Evolutionary conservation across 2,113 vertebrate genomes (phyloP), one percentile per base, ranked within the genome.

Genomic region (Gymnobelideus leadbeateri): DNA sequence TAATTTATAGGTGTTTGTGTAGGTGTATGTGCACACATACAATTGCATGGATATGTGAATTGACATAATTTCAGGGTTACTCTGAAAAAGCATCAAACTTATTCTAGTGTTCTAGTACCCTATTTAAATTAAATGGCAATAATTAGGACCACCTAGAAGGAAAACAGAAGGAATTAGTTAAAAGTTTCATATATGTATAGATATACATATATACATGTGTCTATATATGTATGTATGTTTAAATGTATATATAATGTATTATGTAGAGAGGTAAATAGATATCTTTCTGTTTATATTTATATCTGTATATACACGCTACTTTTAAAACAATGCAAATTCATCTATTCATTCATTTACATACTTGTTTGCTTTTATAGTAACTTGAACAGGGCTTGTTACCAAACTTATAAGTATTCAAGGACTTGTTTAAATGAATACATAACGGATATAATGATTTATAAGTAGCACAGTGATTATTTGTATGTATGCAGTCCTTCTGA

Each of bases 351-450:
- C 37, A 84, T 84, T 84, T 23, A 9, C 43, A 23, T 43, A 6
- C 4, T 49, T 49, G 47, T 23, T 84, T 51, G 94, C 92, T 95
- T 93, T 96, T 94, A 97, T 51, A 96, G 95, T 93, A 95, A 95
- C 51, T 93, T 96, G 91, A 96, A 96, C 54, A 96, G 95, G 26
- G 92, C 91, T 95, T 96, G 90, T 94, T 95, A 91, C 94, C 90
- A 95, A 96, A 93, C 21, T n/a, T n/a, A 93, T 91, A 95, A 95
- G 91, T 94, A 92, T 95, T 97, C 96, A 61, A 96, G 94, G 93
- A 97, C 92, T 50, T 7, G 28, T 46, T 51, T 93, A 97, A 95
- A 97, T 95, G 89, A 96, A 94, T 91, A 51, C 52, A 55, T 95
- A 96, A 95, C 90, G 94, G 94, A 77, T 47, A 97, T 93, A 89